Conservation (phyloP, 2,888 invertebrate species). For the Dinocampus coccinellae region DNA sequence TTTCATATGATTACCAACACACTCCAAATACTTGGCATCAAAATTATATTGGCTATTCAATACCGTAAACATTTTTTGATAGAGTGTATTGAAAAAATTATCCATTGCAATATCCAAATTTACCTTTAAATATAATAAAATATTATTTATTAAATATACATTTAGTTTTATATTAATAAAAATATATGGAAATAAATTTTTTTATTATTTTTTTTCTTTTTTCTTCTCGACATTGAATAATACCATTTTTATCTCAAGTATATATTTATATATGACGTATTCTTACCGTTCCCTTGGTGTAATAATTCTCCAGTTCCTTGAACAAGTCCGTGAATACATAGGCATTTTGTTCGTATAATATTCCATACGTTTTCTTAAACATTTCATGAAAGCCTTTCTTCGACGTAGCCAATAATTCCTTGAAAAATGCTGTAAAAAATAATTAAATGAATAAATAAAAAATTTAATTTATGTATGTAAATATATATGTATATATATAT, state of each 20-base stretch:
- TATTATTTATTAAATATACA: conserved; percentile 5
- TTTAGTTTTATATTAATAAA: conserved; percentile 5
- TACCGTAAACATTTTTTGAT: conserved; percentile 96
- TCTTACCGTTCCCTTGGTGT: conserved; percentile 77
- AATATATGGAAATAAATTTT: neutral
- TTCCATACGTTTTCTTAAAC: conserved; percentile 96
- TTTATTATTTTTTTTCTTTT: neutral
- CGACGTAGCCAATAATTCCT: conserved; percentile 84
- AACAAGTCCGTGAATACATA: conserved; percentile 94
- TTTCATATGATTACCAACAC: conserved; percentile 92
- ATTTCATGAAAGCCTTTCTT: conserved; percentile 92
- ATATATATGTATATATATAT: neutral
- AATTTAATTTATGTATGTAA: neutral
- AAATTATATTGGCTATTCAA: conserved; percentile 93
- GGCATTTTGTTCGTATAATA: conserved; percentile 94
- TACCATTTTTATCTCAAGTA: too few relatives aligned
- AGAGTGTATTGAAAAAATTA: conserved; percentile 91
- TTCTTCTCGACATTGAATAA: too few relatives aligned
- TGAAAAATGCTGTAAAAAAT: conserved; percentile 85
- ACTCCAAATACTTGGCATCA: conserved; percentile 87
- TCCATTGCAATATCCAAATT: conserved; percentile 91
- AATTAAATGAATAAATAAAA: neutral
- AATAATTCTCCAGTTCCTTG: conserved; percentile 90
- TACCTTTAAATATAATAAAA: conserved; percentile 71
- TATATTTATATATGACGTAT: neutral